Evolutionary conservation across 2,888 invertebrate species (phyloP), one percentile per base, ranked within the genome.

Genomic region (Vannuccia rotundouncinata): DNA sequence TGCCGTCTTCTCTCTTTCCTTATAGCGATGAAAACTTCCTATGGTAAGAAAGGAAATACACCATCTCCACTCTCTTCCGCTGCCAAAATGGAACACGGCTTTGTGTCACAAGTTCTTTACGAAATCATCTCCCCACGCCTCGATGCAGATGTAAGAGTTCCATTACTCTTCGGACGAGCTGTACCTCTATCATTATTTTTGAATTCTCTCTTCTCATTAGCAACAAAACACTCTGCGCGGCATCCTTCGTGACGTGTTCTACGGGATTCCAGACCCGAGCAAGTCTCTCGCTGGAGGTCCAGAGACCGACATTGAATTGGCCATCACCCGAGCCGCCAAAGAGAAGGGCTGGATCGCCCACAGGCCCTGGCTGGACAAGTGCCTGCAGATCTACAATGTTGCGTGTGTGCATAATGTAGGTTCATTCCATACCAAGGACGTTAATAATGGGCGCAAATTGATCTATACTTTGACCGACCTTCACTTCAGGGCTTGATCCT

Each of bases 351-450:
- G 86, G 17, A 83, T 87, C 13, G 84, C 87, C 0, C 86, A 86
- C 82, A 86, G 87, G 81, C 84, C 86, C 0, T 88, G 87, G 87
- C 82, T 87, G 1, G 84, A 84, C 59, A 86, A 87, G 82, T 86
- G 86, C 82, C 82, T 84, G 82, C 87, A 88, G 83, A 84, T 88
- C 31, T 86, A 85, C 82, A 84, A 84, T 66, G 83, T 87, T 25
- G 85, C 87, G 28, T 84, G 85, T 79, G 85, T 86, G 28, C 86
- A 87, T 81, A 22, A 29, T 45, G 45, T 45, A 17, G 17, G 45
- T 45, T 10, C n/a, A n/a, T n/a, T 45, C 17, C 45, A 17, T 10
- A 17, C 10, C 45, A 45, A 45, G 5, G 5, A 17, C 45, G 45
- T 45, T n/a, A n/a, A n/a, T n/a, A n/a, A n/a, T n/a, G n/a, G n/a